Conservation (phyloP, 1,140 invertebrate species). For the Solenopsis invicta region DNA sequence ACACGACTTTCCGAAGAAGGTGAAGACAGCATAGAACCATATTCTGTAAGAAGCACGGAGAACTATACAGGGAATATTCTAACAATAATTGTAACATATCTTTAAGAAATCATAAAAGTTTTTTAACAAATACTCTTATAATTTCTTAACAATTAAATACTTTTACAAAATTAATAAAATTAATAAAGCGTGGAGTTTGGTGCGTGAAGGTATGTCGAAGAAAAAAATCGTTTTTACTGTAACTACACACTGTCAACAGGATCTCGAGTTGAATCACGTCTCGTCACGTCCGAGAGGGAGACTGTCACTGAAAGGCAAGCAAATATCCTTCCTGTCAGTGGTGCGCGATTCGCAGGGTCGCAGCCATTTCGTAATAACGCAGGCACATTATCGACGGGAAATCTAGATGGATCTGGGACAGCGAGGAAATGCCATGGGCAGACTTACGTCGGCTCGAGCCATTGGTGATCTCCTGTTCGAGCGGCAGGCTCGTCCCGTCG, state of each 20-base stretch:
- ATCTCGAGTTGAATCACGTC: neutral
- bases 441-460: constrained; percentile 81
- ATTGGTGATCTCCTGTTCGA: constrained; percentile 71
- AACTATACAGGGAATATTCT: constrained; percentile 34
- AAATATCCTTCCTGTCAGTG: neutral
- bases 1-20: constrained; percentile 81
- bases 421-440: neutral
- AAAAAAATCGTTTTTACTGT: neutral
- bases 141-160: neutral
- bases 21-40: constrained; percentile 86
- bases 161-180: constrained; percentile 21
- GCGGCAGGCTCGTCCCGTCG: constrained; percentile 73
- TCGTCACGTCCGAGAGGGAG: neutral
- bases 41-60: constrained; percentile 83
- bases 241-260: neutral
- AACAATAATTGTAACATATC: constrained; percentile 36
- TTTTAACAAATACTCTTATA: constrained; percentile 16
- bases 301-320: neutral
- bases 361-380: constrained; percentile 50
- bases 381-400: neutral
- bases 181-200: neutral
- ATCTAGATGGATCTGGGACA: neutral
- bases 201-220: too few species aligned
- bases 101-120: constrained; percentile 8
- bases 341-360: neutral